These are phyloP conservation scores for Hyposoter didymator DNA, from an alignment of 2,888 invertebrate genomes.

Conservation along the genomic window DNA sequence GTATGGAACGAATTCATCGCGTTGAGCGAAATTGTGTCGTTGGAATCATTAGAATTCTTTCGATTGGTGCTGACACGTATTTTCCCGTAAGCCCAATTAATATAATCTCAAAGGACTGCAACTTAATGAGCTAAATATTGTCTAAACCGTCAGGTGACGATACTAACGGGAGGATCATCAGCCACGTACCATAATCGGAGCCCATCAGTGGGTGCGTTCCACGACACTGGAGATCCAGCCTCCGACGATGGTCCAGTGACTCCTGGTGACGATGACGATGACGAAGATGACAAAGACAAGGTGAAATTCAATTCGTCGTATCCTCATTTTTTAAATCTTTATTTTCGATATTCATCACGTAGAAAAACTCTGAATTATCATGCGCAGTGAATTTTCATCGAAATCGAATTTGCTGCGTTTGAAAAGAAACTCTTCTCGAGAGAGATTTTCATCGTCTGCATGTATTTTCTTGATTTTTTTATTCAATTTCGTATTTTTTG, in stretches of 20 bases:
- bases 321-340: too few species aligned
- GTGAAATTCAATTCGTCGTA: constrained; percentile 79
- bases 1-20: background rate
- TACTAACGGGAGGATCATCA: constrained; percentile 81
- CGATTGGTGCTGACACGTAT: background rate
- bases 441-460: background rate
- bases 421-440: too few species aligned
- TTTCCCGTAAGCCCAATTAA: background rate
- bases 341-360: too few species aligned
- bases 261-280: constrained; percentile 88
- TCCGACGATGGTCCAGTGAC: constrained; percentile 80
- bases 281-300: constrained; percentile 96
- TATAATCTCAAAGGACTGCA: background rate
- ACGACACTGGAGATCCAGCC: constrained; percentile 74
- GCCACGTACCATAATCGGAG: constrained; percentile 73
- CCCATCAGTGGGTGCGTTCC: constrained; percentile 71
- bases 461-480: background rate
- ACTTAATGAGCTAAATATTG: constrained; percentile 16
- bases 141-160: constrained; percentile 81
- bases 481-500: background rate
- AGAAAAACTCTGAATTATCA: too few species aligned
- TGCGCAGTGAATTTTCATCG: too few species aligned
- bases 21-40: too few species aligned
- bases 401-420: too few species aligned
- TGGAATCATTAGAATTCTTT: background rate